These are phyloP conservation scores for Odontocerum albicorne DNA, from an alignment of 2,888 invertebrate genomes.

Conservation along the genomic window DNA sequence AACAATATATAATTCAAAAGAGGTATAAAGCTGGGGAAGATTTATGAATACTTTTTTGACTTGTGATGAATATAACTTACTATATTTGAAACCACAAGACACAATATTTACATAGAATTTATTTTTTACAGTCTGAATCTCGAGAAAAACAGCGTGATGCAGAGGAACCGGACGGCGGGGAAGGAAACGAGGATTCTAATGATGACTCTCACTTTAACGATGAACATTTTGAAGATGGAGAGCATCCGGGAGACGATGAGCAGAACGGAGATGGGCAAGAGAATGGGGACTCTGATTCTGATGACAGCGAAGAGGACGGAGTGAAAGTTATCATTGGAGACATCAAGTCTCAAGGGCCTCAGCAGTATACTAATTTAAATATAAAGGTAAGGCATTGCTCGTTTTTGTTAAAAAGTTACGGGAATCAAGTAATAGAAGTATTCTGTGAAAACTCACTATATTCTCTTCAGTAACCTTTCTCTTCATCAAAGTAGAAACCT, in stretches of 20 bases:
- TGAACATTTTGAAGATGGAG: slow-evolving; percentile 55
- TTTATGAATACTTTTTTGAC: too few species aligned
- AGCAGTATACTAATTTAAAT: slow-evolving; percentile 70
- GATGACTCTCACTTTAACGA: slow-evolving; percentile 56
- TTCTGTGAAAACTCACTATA: too few species aligned
- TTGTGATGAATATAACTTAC: slow-evolving; percentile 14
- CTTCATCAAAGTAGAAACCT: too few species aligned
- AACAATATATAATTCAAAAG: too few species aligned
- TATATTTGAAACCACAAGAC: too few species aligned
- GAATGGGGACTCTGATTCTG: slow-evolving; percentile 65
- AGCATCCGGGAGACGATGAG: slow-evolving; percentile 50
- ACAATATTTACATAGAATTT: too few species aligned
- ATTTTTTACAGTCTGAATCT: slow-evolving; percentile 38
- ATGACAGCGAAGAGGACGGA: slow-evolving; percentile 81
- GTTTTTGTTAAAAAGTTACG: too few species aligned
- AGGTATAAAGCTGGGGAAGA: too few species aligned
- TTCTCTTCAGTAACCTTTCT: too few species aligned
- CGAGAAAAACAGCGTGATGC: slow-evolving; percentile 41
- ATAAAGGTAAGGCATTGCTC: slow-evolving; percentile 68
- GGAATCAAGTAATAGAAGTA: too few species aligned
- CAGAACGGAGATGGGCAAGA: slow-evolving; percentile 54
- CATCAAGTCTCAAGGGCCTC: slow-evolving; percentile 70
- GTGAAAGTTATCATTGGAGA: slow-evolving; percentile 93
- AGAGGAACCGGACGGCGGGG: slow-evolving; percentile 55
- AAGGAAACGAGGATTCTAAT: slow-evolving; percentile 44